phyloP scores from a whole-genome alignment of 2,113 vertebrate species.

The Heliornis fulica region DNA sequence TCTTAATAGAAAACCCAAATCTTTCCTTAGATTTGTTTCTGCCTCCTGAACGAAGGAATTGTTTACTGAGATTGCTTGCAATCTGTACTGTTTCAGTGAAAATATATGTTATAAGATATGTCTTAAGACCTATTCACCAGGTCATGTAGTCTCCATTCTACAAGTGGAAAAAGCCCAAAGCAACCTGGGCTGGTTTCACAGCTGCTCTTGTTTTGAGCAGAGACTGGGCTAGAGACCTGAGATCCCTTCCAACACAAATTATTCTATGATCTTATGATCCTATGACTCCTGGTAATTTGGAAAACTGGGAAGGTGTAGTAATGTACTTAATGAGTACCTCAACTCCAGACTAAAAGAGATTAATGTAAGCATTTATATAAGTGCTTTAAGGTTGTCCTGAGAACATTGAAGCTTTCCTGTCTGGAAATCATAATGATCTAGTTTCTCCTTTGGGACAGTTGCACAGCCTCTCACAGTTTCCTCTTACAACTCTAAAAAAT shows the following conservation, averaged over 20 bases:
- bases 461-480: not conserved
- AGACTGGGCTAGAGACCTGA: not conserved
- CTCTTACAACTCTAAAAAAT: not conserved
- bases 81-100: not conserved
- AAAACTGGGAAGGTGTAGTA: not conserved
- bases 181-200: not conserved
- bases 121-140: not conserved
- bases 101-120: not conserved
- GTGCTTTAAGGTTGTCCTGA: not conserved
- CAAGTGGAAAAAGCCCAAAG: not conserved
- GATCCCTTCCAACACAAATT: not conserved
- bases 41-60: not conserved
- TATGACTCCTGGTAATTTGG: not conserved
- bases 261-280: not conserved
- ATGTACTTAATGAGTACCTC: not conserved
- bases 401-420: not conserved
- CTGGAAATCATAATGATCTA: not conserved
- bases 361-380: not conserved
- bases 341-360: not conserved
- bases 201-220: not conserved
- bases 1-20: not conserved
- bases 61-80: not conserved
- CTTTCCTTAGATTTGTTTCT: not conserved
- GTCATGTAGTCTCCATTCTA: not conserved
- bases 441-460: not conserved